A percentile compares a stretch with the other conserved stretches of the same genome.
Evolutionary conservation across 2,797 vertebrate genomes (phyloP).

Genomic region (Notolepis coatsorum): DNA sequence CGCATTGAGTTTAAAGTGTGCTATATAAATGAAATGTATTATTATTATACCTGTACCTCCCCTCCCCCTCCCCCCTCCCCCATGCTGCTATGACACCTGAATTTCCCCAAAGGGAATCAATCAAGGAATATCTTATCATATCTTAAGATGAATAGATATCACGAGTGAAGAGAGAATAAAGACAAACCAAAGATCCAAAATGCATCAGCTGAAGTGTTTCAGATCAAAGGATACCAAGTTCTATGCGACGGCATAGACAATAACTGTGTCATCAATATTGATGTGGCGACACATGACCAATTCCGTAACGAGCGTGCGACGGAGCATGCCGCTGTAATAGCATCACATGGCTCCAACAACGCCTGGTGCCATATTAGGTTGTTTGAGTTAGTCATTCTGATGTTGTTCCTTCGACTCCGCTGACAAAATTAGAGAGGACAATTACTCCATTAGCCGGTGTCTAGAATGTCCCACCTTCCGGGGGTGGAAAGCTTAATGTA

Average conservation of each 20-base stretch:
- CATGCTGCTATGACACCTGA: too few relatives aligned
- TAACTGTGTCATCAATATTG: constrained; percentile 39
- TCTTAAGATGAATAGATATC: neutral
- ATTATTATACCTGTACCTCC: too few relatives aligned
- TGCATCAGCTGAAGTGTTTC: too few relatives aligned
- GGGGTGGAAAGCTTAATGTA: constrained; percentile 53
- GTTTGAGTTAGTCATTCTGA: constrained; percentile 41
- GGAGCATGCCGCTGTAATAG: constrained; percentile 37
- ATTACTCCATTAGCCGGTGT: constrained; percentile 61
- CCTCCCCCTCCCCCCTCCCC: too few relatives aligned
- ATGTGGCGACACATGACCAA: constrained; percentile 22
- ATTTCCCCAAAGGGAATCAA: too few relatives aligned
- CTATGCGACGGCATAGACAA: constrained; percentile 21
- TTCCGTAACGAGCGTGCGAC: constrained; percentile 37
- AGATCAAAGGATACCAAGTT: constrained; percentile 16
- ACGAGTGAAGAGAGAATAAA: constrained; percentile 34
- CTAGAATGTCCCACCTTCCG: constrained; percentile 51
- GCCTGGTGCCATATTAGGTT: constrained; percentile 45
- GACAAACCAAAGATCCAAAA: constrained; percentile 37
- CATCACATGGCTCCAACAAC: constrained; percentile 3
- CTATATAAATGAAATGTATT: too few relatives aligned
- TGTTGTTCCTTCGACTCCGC: constrained; percentile 45
- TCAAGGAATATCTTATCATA: too few relatives aligned
- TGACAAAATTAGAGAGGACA: constrained; percentile 60
- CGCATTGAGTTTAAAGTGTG: too few relatives aligned